Evolutionary conservation across 2,797 vertebrate species (phyloP), one percentile per base, ranked within the genome.

Genomic region (Spizella passerina): DNA sequence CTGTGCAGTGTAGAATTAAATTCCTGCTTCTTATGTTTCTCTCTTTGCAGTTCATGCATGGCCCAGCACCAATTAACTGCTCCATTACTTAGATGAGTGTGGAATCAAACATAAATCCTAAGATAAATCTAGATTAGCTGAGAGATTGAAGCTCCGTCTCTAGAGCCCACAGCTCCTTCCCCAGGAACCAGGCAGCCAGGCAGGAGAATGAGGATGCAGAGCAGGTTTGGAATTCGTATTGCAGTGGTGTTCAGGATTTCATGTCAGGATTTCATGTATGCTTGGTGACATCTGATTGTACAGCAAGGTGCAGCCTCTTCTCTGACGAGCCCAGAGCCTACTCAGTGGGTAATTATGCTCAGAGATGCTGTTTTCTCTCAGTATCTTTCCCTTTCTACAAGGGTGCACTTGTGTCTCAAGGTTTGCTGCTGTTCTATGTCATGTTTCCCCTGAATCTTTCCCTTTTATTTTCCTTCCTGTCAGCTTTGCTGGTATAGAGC

Each of bases 351-450:
- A 44, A 81, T 68, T 46, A 9, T 2, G 22, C 68, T 85, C 8
- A 2, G 56, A 94, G 79, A 26, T 46, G 34, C 5, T 44, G 20
- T 44, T 76, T 82, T 36, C 66, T 39, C 63, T 3, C 50, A 47
- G 3, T 17, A 21, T 34, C 52, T 80, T 61, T 21, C 21, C 36
- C 65, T 38, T 64, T 30, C 59, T 76, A 11, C 32, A 14, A 44
- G 57, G 26, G 8, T 65, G 18, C 27, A 1, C 60, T 68, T 0
- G 0, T 16, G 19, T 73, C 79, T 69, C 36, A 0, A 70, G 26
- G 9, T 49, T 77, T 75, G 47, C 64, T 76, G 18, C 53, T 92
- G 69, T 69, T 81, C 12, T 59, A 19, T 84, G 82, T 94, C 87
- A 30, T 39, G 73, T 82, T 84, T 81, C 52, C 50, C 41, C 52